Evolutionary conservation across 2,113 vertebrate genomes (phyloP), one percentile per base, ranked within the genome.

Genomic region (Platanista minor): DNA sequence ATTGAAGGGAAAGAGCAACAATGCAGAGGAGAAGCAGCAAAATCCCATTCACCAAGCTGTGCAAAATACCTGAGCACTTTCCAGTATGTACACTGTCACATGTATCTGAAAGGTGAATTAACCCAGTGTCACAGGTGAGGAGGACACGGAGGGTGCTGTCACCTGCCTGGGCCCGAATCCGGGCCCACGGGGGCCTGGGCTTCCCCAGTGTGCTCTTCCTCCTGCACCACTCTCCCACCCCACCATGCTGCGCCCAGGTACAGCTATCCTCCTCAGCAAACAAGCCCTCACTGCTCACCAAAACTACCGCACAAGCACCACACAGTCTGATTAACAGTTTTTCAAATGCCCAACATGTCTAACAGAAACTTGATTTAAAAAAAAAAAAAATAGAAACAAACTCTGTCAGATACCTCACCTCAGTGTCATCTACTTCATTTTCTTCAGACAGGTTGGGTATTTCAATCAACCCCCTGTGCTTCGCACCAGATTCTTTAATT

Each of bases 391-490:
- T 23, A 75, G 15, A n/a, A 75, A 71, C 4, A 95, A 57, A 78
- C 20, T 36, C 41, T 61, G 75, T 82, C 83, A 97, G 93, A 97
- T 98, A 98, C 98, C 88, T 98, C 98, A 61, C 98, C 97, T 99
- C 98, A 27, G 98, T 98, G 98, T 98, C 98, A 97, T 98, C 98
- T 78, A 99, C 98, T 98, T 98, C 98, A 94, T 98, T 99, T 98
- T 99, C 98, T 98, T 99, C 98, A 97, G 98, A 98, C 95, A 99
- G 98, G 97, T 88, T 98, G 97, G 98, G 98, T 98, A 98, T 99
- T 98, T 99, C 98, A 98, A 98, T 95, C 97, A 98, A 95, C 96
- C 98, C 98, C 96, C 98, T 98, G 97, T 98, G 98, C 95, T 98
- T 98, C 67, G 87, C 98, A 96, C 98, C 98, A 95, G 98, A 98